These are phyloP conservation scores for Limnothrissa miodon DNA, from an alignment of 2,113 vertebrate species.

Conservation along the genomic window DNA sequence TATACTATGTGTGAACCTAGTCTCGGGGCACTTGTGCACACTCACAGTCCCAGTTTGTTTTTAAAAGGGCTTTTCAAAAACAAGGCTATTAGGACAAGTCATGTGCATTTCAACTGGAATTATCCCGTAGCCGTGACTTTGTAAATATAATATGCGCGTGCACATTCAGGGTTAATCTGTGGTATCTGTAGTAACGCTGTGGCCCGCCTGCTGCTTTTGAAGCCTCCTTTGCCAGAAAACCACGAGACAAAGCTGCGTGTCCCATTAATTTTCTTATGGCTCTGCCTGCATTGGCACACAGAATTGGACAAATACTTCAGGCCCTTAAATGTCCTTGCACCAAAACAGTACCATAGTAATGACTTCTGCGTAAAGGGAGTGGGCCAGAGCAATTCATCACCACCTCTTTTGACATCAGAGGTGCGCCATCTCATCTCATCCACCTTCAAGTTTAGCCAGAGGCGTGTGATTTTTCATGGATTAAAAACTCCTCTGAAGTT, in stretches of 20 bases:
- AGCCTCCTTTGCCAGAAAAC: conserved; percentile 26
- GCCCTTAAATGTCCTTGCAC: conserved; percentile 44
- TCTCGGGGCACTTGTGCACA: background rate
- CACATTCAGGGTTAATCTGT: background rate
- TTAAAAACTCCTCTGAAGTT: conserved; percentile 44
- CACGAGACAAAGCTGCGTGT: conserved; percentile 39
- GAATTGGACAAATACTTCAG: conserved; percentile 32
- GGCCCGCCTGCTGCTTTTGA: background rate
- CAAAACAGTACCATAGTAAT: conserved; percentile 48
- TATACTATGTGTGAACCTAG: background rate
- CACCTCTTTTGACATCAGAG: conserved; percentile 35
- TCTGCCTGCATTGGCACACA: conserved; percentile 31
- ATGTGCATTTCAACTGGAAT: background rate
- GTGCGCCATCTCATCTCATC: conserved; percentile 44
- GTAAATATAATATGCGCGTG: background rate
- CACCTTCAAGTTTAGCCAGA: conserved; percentile 47
- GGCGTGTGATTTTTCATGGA: conserved; percentile 52
- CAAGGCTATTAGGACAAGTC: background rate
- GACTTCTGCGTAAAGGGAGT: conserved; percentile 35
- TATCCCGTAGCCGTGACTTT: background rate
- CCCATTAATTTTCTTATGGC: conserved; percentile 49
- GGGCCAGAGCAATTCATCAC: conserved; percentile 49
- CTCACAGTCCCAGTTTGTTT: too few species aligned
- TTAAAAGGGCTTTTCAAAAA: background rate
- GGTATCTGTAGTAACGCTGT: background rate